A percentile compares a stretch with the other conserved stretches of the same genome.
Conservation (phyloP, 1,140 invertebrate species). For the Heliconius congener region DNA sequence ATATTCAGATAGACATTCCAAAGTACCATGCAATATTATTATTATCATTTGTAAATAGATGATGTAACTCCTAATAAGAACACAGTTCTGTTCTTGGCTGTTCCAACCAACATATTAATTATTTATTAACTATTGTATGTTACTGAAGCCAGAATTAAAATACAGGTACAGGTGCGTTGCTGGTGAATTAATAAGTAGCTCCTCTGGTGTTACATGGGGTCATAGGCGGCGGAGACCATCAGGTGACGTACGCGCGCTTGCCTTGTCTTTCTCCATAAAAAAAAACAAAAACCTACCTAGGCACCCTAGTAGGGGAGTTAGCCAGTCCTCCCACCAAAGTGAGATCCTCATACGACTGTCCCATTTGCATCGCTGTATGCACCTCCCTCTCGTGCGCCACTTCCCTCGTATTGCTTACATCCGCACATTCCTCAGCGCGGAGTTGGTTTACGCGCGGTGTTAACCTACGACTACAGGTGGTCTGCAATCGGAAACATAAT, state of each 20-base stretch:
- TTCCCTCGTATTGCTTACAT: constrained; percentile 89
- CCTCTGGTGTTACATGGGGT: too few relatives aligned
- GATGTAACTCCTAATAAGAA: background rate
- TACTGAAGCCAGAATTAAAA: too few relatives aligned
- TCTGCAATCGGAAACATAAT: constrained; percentile 42
- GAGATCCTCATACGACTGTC: constrained; percentile 94
- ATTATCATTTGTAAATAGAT: background rate
- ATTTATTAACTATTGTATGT: background rate
- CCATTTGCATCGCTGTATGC: constrained; percentile 93
- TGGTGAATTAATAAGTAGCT: too few relatives aligned
- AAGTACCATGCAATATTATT: background rate
- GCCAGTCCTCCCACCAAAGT: constrained; percentile 85
- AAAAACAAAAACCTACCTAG: constrained; percentile 55
- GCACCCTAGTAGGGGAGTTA: constrained; percentile 68
- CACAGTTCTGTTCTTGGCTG: background rate
- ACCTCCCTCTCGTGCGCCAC: constrained; percentile 94
- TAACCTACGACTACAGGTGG: constrained; percentile 82
- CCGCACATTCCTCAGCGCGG: constrained; percentile 92
- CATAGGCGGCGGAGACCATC: too few relatives aligned
- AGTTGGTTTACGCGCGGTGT: constrained; percentile 92
- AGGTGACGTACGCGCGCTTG: too few relatives aligned
- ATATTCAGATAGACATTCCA: background rate
- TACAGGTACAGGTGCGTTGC: too few relatives aligned
- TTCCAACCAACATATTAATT: background rate
- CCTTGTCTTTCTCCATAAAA: too few relatives aligned